A percentile compares a stretch with the other conserved stretches of the same genome.
phyloP scores from a whole-genome alignment of 1,140 invertebrate species.

The Zophobas atratus region DNA sequence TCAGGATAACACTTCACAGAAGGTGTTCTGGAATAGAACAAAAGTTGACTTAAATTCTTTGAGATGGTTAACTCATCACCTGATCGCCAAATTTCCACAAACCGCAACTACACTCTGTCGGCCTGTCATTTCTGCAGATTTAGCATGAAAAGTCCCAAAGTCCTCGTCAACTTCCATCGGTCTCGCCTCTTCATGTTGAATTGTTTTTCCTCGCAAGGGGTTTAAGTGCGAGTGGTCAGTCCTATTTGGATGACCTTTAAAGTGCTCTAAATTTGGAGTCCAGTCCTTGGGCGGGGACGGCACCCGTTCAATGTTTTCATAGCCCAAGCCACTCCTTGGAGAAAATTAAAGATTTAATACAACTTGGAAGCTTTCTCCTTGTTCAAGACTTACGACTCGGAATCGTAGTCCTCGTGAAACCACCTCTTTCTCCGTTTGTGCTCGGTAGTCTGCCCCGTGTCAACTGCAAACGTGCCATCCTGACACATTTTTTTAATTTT shows the following conservation, averaged over 20 bases:
- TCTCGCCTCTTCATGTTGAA: slow-evolving; percentile 53
- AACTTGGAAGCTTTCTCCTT: neutral
- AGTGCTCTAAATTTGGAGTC: slow-evolving; percentile 30
- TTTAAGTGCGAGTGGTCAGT: slow-evolving; percentile 53
- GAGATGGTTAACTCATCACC: slow-evolving; percentile 60
- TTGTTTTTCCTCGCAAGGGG: slow-evolving; percentile 47
- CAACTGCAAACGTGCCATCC: slow-evolving; percentile 38
- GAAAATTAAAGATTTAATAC: no score
- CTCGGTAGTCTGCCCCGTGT: slow-evolving; percentile 50
- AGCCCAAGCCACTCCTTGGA: neutral
- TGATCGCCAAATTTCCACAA: slow-evolving; percentile 75
- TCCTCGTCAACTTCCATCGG: slow-evolving; percentile 49
- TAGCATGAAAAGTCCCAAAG: slow-evolving; percentile 61
- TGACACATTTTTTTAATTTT: slow-evolving; percentile 68
- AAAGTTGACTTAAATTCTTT: slow-evolving; percentile 28
- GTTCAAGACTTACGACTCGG: slow-evolving; percentile 10
- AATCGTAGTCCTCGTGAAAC: slow-evolving; percentile 44
- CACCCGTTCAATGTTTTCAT: neutral
- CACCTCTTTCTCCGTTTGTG: slow-evolving; percentile 48
- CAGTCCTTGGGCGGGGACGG: neutral
- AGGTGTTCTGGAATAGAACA: slow-evolving; percentile 62
- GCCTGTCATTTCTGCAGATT: slow-evolving; percentile 54
- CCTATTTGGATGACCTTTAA: slow-evolving; percentile 23
- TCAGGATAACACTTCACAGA: slow-evolving; percentile 81
- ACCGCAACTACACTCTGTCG: slow-evolving; percentile 61